phyloP scores from a whole-genome alignment of 1,140 invertebrate species.

The Papilio polyxenes region DNA sequence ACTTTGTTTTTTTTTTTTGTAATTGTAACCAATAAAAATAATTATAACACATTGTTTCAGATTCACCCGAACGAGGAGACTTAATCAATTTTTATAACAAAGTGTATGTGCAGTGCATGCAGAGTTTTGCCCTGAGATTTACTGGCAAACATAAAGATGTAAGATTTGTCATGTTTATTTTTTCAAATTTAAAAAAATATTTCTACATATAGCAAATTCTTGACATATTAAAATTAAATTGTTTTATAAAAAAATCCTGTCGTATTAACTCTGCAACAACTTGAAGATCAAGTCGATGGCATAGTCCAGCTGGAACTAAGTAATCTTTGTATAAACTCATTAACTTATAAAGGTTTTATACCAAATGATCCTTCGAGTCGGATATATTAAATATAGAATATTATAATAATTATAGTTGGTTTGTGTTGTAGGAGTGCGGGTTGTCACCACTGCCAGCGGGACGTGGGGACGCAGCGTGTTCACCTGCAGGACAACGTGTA shows the following conservation, averaged over 20 bases:
- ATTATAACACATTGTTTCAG: constrained; percentile 49
- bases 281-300: neutral
- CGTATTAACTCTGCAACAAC: neutral
- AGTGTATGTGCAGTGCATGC: constrained; percentile 91
- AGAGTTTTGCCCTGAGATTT: constrained; percentile 90
- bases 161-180: constrained; percentile 49
- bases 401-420: constrained; percentile 34
- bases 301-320: too few relatives aligned
- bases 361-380: neutral
- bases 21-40: neutral
- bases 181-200: neutral
- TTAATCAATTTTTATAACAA: constrained; percentile 97
- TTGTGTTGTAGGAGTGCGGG: constrained; percentile 62
- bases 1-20: constrained; percentile 10
- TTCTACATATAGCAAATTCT: neutral
- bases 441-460: constrained; percentile 76
- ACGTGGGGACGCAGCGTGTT: constrained; percentile 89
- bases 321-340: neutral
- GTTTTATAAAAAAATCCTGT: neutral
- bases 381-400: neutral
- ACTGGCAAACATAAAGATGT: constrained; percentile 81
- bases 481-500: constrained; percentile 86
- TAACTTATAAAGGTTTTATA: neutral
- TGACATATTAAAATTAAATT: too few relatives aligned
- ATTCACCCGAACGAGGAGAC: constrained; percentile 87